Base-by-base conservation (phyloP, 2,888 invertebrate genomes). In the Elegia similella region DNA sequence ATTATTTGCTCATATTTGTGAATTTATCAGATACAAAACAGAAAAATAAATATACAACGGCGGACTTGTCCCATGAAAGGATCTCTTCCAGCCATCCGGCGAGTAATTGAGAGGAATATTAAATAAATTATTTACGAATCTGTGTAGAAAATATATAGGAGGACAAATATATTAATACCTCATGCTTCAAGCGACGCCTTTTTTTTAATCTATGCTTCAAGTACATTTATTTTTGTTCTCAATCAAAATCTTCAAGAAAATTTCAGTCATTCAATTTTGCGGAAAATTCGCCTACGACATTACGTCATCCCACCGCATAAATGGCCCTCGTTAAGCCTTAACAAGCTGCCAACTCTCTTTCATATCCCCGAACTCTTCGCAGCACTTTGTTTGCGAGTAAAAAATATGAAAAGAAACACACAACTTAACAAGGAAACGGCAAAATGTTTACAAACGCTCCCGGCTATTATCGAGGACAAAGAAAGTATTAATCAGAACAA, bases 401-500 rank as follows among this genome's bases (percentile, higher is more conserved):
- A 15, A 34, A 29, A 38, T 23, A 46, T 42, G 10, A 46, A 42
- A 52, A 17, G 52, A 13, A 15, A 8, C 29, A 50, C 10, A 34
- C 32, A 46, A 42, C 17, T 23, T 7, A 6, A 7, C 12, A 16
- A 55, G 15, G 30, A 44, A 55, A 32, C 44, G 29, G 30, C 42
- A 46, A 56, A 64, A 63, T 64, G 61, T 64, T 67, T 68, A 68
- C 64, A 67, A 62, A 58, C 59, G 17, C 63, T 57, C 64, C 61
- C 61, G 54, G 53, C 63, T 62, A 67, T 73, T 69, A 68, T 60
- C 53, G 64, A 59, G 63, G 63, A 72, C 75, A 72, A 73, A 76
- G 68, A 67, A 71, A 73, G 75, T 78, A 81, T 78, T 77, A 82
- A 79, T 79, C 75, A 75, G 68, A 68, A 69, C 65, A 72, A 73